These are phyloP conservation scores for Geotrupes spiniger DNA, from an alignment of 2,888 invertebrate genomes.

Conservation along the genomic window DNA sequence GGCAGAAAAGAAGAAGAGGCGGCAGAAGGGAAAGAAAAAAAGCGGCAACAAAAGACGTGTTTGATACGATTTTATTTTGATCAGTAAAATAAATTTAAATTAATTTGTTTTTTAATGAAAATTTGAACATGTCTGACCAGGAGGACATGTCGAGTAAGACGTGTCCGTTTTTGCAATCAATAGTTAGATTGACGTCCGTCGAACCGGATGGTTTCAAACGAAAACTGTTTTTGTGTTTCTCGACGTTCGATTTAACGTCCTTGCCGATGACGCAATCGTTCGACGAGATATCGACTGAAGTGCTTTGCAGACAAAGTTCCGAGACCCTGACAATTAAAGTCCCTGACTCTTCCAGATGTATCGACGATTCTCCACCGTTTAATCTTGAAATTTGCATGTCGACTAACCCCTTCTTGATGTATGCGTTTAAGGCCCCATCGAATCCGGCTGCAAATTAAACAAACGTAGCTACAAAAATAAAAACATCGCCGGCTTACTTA, in stretches of 20 bases:
- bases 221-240: conserved; percentile 18
- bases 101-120: not conserved
- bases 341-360: conserved; percentile 37
- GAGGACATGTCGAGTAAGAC: conserved; percentile 34
- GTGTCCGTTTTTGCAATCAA: conserved; percentile 32
- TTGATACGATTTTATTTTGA: too few species aligned
- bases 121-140: conserved; percentile 38
- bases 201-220: conserved; percentile 27
- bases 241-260: conserved; percentile 25
- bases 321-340: conserved; percentile 38
- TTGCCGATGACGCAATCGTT: conserved; percentile 23
- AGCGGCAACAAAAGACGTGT: too few species aligned
- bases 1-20: conserved; percentile 60
- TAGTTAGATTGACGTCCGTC: conserved; percentile 8
- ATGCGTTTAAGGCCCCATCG: conserved; percentile 43
- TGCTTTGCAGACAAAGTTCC: conserved; percentile 37
- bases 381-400: conserved; percentile 44
- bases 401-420: conserved; percentile 38
- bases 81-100: too few species aligned
- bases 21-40: conserved; percentile 52
- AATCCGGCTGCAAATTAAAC: conserved; percentile 41
- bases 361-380: conserved; percentile 36
- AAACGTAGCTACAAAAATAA: conserved; percentile 7
- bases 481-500: conserved; percentile 31
- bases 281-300: conserved; percentile 32